phyloP scores from a whole-genome alignment of 2,797 vertebrate species.

The Protonibea diacanthus region DNA sequence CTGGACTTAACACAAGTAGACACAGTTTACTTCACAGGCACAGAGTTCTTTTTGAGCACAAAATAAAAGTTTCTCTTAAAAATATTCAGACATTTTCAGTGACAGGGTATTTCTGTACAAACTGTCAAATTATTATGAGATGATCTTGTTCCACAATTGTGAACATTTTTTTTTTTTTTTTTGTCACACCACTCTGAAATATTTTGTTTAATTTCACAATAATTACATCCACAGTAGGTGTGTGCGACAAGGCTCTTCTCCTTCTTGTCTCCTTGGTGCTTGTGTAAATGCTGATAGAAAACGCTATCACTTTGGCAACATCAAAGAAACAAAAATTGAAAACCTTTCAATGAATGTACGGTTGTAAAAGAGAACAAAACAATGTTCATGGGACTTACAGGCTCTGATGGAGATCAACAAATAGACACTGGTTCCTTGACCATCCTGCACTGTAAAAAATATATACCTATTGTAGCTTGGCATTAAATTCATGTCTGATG shows the following conservation, averaged over 20 bases:
- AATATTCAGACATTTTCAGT: not conserved
- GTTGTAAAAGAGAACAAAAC: conserved; percentile 26
- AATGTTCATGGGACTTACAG: conserved; percentile 8
- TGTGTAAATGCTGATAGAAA: conserved; percentile 23
- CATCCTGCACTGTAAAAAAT: conserved; percentile 1
- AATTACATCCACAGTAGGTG: conserved; percentile 9
- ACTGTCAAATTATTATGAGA: not conserved
- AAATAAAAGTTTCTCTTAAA: not conserved
- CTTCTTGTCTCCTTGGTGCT: not conserved
- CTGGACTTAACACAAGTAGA: conserved; percentile 16
- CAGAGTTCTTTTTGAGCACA: not conserved
- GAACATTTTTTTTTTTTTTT: not conserved
- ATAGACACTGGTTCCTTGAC: conserved; percentile 18
- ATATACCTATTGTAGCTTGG: not conserved
- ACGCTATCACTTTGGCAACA: conserved; percentile 25
- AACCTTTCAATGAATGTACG: conserved; percentile 9
- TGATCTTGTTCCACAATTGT: not conserved
- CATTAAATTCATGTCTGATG: not conserved
- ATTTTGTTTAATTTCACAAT: not conserved
- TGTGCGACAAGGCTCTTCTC: not conserved
- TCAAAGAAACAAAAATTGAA: conserved; percentile 31
- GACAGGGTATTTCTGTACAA: not conserved
- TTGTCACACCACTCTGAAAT: not conserved
- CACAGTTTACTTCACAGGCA: not conserved
- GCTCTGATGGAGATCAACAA: conserved; percentile 3